Conservation (phyloP, 2,113 vertebrate species). For the Thunnus maccoyii region DNA sequence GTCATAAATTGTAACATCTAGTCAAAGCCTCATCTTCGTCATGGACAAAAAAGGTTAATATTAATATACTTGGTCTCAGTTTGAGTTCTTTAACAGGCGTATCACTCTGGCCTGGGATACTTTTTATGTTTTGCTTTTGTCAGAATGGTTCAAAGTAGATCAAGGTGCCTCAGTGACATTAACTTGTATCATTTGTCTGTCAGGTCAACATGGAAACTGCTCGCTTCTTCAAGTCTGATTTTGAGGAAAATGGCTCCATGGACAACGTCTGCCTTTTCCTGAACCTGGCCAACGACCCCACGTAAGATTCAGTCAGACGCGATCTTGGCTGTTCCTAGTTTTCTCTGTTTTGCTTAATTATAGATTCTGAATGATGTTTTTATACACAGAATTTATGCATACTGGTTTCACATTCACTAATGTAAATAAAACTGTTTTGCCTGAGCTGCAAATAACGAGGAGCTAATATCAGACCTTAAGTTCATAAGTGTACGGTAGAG, state of each 20-base stretch:
- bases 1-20: no score
- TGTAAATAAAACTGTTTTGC: neutral
- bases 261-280: slow-evolving; percentile 90
- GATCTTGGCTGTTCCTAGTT: no score
- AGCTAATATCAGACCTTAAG: neutral
- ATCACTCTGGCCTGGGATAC: no score
- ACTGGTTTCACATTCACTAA: neutral
- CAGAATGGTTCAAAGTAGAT: no score
- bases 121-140: no score
- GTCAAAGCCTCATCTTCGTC: no score
- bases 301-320: slow-evolving; percentile 74
- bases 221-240: slow-evolving; percentile 89
- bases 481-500: neutral
- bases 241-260: slow-evolving; percentile 90
- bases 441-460: neutral
- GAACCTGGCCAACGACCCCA: slow-evolving; percentile 89
- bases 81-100: no score
- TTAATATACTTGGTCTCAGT: no score
- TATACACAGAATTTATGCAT: neutral
- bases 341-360: neutral
- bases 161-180: neutral
- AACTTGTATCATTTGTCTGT: neutral
- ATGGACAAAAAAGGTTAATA: no score
- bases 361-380: neutral
- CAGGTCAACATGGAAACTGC: slow-evolving; percentile 91